Base-by-base conservation (phyloP, 2,113 vertebrate species). In the Trachemys scripta region DNA sequence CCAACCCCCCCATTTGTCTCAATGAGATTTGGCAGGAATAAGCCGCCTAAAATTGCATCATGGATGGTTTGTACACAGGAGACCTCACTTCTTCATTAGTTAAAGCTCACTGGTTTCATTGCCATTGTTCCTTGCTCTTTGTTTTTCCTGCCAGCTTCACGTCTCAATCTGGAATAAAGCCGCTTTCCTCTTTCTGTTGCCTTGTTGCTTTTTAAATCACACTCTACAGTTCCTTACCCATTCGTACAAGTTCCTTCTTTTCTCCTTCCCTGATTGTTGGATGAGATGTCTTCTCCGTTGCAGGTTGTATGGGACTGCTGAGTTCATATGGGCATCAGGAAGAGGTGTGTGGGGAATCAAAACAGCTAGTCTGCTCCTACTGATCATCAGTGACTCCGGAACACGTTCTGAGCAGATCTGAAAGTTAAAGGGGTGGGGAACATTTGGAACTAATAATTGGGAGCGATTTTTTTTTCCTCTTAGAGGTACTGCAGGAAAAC, bases 121-220 rank as follows among this genome's bases (percentile, higher is more conserved):
- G 47, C 27, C 6, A 2, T 11, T 53, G 56, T 57, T 87, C 53
- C 79, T 83, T 89, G 19, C 14, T 78, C 19, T 42, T 82, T 72
- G 16, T 47, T 94, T 78, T 35, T 90, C 29, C 56, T 6, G 1
- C 49, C 57, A 72, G 79, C 81, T 80, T 90, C 56, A n/a, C 5
- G 0, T 8, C 20, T 22, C 84, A 90, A 88, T 35, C 49, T 82
- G 82, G 57, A 50, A 0, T 24, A 59, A 38, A 93, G 54, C 85
- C 3, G 2, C 80, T 29, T 79, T 35, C 42, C 16, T 45, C 50
- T 54, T 53, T 11, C 24, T 1, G 50, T 49, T 81, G 82, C 57
- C 47, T 10, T 76, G 0, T 0, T 35, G 35, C 84, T 80, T 59
- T 29, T 35, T 50, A 45, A 8, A 3, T 59, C 65, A 57, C 62